Conservation (phyloP, 2,113 vertebrate genomes). For the Amia ocellicauda region DNA sequence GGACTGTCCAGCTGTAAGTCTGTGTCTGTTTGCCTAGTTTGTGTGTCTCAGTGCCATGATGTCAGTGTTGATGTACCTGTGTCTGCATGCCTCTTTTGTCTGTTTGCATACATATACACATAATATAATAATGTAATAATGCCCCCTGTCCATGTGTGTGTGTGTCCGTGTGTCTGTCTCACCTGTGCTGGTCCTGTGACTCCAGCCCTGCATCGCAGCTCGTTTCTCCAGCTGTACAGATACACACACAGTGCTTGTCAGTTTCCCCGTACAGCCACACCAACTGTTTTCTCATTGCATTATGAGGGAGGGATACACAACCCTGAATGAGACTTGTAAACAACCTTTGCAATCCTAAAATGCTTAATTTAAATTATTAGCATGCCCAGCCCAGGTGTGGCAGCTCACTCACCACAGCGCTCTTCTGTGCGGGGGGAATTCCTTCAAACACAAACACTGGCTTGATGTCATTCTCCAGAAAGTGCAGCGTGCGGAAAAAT, state of each 20-base stretch:
- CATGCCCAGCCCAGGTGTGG: too few relatives aligned
- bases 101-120: too few relatives aligned
- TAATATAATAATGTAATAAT: too few relatives aligned
- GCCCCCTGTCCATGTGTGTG: too few relatives aligned
- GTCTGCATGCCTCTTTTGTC: background rate
- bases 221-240: conserved; percentile 59
- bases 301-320: too few relatives aligned
- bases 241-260: background rate
- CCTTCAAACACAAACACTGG: conserved; percentile 73
- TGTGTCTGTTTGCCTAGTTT: background rate
- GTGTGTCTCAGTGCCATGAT: background rate
- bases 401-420: conserved; percentile 49
- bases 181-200: conserved; percentile 41
- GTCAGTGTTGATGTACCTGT: background rate
- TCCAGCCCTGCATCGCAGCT: conserved; percentile 51
- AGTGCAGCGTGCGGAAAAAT: conserved; percentile 66
- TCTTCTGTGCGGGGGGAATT: conserved; percentile 60
- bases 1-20: background rate
- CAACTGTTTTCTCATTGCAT: background rate
- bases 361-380: too few relatives aligned
- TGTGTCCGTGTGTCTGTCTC: too few relatives aligned
- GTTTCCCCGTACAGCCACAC: too few relatives aligned
- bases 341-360: too few relatives aligned
- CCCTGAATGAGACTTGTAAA: too few relatives aligned
- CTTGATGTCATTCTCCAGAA: conserved; percentile 70